Conservation (phyloP, 2,797 vertebrate genomes). For the Danio tinwini region DNA sequence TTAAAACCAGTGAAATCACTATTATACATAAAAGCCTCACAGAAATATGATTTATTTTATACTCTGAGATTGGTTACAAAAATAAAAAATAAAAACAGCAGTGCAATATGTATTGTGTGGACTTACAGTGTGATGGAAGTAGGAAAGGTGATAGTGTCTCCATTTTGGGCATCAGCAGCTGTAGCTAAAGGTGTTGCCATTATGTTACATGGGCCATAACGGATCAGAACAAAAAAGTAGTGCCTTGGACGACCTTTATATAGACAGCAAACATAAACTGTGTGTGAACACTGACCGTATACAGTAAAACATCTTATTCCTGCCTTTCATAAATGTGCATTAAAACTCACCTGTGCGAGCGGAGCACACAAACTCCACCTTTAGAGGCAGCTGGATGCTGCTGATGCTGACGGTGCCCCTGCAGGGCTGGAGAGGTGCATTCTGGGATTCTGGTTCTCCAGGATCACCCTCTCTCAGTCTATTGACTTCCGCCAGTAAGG, state of each 20-base stretch:
- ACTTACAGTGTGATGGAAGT: slow-evolving; percentile 81
- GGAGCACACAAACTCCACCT: slow-evolving; percentile 83
- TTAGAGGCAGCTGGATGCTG: slow-evolving; percentile 82
- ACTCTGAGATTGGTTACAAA: neutral
- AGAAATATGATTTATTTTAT: neutral
- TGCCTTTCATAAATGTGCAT: neutral
- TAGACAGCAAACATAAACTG: neutral
- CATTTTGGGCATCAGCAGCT: slow-evolving; percentile 78
- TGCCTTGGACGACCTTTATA: slow-evolving; percentile 75
- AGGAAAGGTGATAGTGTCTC: slow-evolving; percentile 82
- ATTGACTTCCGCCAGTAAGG: slow-evolving; percentile 75
- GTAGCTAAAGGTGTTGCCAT: slow-evolving; percentile 81
- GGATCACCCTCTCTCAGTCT: slow-evolving; percentile 67
- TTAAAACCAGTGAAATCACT: neutral
- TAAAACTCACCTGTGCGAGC: slow-evolving; percentile 64
- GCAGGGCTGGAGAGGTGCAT: slow-evolving; percentile 71
- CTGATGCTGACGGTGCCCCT: slow-evolving; percentile 77
- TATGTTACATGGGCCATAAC: slow-evolving; percentile 79
- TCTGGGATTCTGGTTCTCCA: slow-evolving; percentile 32
- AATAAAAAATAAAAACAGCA: neutral
- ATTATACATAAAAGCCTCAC: neutral
- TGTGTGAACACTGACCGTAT: neutral
- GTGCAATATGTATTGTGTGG: neutral
- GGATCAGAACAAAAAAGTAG: slow-evolving; percentile 84
- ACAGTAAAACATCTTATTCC: neutral